Evolutionary conservation across 2,888 invertebrate species (phyloP).

Genomic region (Diaphora mendica): DNA sequence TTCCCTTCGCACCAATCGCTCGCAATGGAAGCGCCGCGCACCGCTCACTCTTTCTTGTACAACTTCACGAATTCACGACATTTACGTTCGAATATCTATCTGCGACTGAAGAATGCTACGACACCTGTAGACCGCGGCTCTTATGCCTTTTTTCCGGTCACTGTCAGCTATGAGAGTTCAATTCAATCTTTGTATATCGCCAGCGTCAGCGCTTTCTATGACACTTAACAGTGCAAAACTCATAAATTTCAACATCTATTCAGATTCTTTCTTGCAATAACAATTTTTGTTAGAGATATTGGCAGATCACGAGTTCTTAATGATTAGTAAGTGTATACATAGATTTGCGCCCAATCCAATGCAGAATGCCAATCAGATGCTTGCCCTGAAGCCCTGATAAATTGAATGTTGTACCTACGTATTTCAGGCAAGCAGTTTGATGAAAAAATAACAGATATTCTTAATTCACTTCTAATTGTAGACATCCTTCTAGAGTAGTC

Average conservation of each 20-base stretch:
- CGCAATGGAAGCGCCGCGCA: conserved; percentile 47
- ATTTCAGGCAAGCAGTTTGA: too few relatives aligned
- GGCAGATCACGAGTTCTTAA: background rate
- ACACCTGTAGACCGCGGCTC: conserved; percentile 44
- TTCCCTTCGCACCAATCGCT: conserved; percentile 76
- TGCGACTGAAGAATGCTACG: conserved; percentile 55
- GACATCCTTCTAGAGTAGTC: too few relatives aligned
- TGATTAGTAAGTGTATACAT: background rate
- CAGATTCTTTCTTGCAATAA: background rate
- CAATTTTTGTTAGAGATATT: background rate
- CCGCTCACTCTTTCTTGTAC: conserved; percentile 36
- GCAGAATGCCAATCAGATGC: too few relatives aligned
- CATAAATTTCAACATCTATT: conserved; percentile 4
- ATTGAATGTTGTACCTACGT: too few relatives aligned
- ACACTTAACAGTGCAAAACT: conserved; percentile 23
- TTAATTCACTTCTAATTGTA: too few relatives aligned
- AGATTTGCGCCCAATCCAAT: background rate
- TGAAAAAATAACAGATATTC: too few relatives aligned
- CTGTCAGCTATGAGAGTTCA: conserved; percentile 23
- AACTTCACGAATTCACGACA: conserved; percentile 46
- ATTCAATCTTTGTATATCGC: conserved; percentile 24
- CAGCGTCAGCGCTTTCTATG: conserved; percentile 38
- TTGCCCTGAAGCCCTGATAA: too few relatives aligned
- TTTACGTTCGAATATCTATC: conserved; percentile 48
- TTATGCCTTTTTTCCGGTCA: conserved; percentile 35